Evolutionary conservation across 2,888 invertebrate species (phyloP), one percentile per base, ranked within the genome.

Genomic region (Lymantria dispar): DNA sequence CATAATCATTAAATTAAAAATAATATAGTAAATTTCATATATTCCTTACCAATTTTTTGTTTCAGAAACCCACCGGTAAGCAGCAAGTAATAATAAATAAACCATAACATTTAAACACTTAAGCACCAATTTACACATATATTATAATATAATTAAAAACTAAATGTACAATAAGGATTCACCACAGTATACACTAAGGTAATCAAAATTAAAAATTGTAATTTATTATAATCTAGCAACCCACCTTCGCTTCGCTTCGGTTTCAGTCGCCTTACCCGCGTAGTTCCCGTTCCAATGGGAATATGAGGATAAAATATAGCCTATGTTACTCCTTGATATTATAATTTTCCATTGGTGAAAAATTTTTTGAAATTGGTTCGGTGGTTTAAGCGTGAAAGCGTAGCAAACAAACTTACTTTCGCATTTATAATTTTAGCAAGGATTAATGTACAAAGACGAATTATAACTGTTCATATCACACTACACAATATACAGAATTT

Each of bases 21-120:
- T 33, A 38, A 38, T 40, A 15, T 14, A 40, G 22, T 22, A 5
- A 22, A 22, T 22, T 22, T 22, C 8, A 9, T 40, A 13, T 31
- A 33, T 33, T 31, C 22, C 29, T 22, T 30, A 30, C n/a, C 39
- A 46, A 8, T 1, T 43, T 8, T 56, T 56, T 60, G 44, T 66
- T 64, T 38, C 66, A 66, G 66, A 33, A 1, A 29, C 7, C 9
- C 36, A 13, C 15, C 61, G 59, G 61, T 65, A 63, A 65, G 64
- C 45, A 47, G 43, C 37, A 30, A 53, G 8, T 37, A 37, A 0
- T 5, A 8, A 48, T 15, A 45, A 44, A 40, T 41, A 45, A 7
- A 13, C 40, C 13, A 39, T 38, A 8, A 50, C 40, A 48, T 38
- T 30, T 10, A 10, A 8, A 45, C 36, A 48, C 41, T 37, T 36